A percentile compares a stretch with the other conserved stretches of the same genome.
Evolutionary conservation across 2,113 vertebrate genomes (phyloP).

Genomic region (Uria lomvia): DNA sequence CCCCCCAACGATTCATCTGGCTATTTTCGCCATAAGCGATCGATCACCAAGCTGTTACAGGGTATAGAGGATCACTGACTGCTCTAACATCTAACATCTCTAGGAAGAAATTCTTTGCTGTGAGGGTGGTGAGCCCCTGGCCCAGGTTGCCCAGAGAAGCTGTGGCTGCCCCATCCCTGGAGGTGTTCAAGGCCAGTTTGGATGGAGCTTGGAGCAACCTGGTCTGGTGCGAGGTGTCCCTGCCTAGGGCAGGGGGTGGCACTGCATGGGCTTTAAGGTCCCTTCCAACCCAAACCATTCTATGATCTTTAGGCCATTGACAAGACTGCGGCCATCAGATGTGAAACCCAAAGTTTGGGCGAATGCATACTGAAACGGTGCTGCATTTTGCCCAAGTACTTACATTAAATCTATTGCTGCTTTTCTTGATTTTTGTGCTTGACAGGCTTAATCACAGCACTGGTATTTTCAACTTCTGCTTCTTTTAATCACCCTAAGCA

Average conservation of each 20-base stretch:
- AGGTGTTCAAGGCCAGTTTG: neutral
- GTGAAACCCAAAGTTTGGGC: neutral
- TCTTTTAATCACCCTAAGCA: neutral
- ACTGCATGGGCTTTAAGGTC: neutral
- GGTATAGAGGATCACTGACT: neutral
- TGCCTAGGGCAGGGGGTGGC: neutral
- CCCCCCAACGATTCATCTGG: neutral
- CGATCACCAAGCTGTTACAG: neutral
- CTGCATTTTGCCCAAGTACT: neutral
- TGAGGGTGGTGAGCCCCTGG: neutral
- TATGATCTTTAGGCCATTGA: neutral
- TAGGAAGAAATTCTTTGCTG: neutral
- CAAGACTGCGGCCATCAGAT: neutral
- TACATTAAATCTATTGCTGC: neutral
- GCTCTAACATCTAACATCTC: neutral
- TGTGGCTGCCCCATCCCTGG: neutral
- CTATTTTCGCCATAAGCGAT: neutral
- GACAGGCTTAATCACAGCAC: neutral
- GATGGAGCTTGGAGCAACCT: neutral
- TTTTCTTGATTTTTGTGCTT: neutral
- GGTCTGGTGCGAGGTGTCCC: neutral
- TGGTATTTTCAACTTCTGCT: neutral
- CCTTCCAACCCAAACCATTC: neutral
- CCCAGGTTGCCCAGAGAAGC: neutral
- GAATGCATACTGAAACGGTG: neutral